phyloP scores from a whole-genome alignment of 2,797 vertebrate genomes.

The Pseudocheirus occidentalis region DNA sequence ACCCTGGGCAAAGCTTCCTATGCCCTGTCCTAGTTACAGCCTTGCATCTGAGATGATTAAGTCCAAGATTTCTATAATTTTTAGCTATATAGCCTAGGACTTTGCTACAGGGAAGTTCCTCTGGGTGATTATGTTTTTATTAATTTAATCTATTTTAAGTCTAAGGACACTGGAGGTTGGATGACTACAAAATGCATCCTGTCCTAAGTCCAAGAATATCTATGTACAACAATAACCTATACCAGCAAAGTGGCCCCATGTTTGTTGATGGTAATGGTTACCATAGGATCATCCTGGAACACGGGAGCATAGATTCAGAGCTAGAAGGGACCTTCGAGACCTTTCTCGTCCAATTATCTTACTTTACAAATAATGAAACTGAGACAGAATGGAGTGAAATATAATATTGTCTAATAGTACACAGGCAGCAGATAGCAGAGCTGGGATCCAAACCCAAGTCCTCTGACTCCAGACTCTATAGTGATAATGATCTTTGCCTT shows the following conservation, averaged over 20 bases:
- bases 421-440: not conserved
- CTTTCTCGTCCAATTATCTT: not conserved
- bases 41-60: not conserved
- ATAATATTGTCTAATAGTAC: not conserved
- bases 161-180: not conserved
- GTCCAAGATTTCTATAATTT: not conserved
- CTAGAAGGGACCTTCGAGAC: not conserved
- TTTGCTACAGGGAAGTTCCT: not conserved
- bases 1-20: not conserved
- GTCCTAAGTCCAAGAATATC: not conserved
- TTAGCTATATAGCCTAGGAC: not conserved
- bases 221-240: not conserved
- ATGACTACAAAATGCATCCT: not conserved
- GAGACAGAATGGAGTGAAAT: not conserved
- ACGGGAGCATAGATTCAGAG: not conserved
- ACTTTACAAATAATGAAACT: not conserved
- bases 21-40: not conserved
- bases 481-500: not conserved
- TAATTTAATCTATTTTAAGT: slow-evolving; percentile 6
- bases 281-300: not conserved
- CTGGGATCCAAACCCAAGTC: not conserved
- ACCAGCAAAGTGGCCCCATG: not conserved
- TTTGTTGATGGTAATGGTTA: not conserved
- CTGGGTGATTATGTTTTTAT: not conserved
- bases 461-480: not conserved